Percentiles rank a stretch among this genome's conserved stretches.
phyloP scores from a whole-genome alignment of 1,140 invertebrate genomes.

The Cepaea nemoralis region DNA sequence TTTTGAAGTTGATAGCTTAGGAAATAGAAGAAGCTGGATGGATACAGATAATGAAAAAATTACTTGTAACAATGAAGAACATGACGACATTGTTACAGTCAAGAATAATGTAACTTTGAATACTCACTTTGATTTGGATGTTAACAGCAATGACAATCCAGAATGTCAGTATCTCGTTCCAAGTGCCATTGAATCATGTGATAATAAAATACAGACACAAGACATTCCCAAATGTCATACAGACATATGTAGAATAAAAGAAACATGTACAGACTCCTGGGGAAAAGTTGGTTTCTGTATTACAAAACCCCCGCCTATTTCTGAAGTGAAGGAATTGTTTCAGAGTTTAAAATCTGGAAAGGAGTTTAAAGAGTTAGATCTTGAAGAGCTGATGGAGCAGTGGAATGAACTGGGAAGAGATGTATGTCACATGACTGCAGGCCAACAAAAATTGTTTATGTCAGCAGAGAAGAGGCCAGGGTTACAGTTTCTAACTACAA shows the following conservation, averaged over 20 bases:
- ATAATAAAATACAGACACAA: background rate
- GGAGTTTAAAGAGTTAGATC: conserved; percentile 47
- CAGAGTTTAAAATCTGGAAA: conserved; percentile 30
- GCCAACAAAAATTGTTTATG: background rate
- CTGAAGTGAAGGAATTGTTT: conserved; percentile 43
- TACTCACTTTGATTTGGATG: background rate
- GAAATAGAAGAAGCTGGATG: background rate
- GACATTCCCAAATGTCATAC: background rate
- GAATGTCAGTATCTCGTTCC: background rate
- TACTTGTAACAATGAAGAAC: background rate
- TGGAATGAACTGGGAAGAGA: conserved; percentile 38
- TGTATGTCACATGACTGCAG: background rate
- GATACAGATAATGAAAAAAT: background rate
- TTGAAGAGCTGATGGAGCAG: conserved; percentile 48
- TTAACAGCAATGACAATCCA: background rate
- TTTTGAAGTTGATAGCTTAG: background rate
- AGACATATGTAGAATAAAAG: conserved; percentile 35
- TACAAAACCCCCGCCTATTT: conserved; percentile 43
- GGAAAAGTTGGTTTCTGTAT: conserved; percentile 7
- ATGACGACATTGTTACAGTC: background rate
- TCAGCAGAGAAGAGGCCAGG: background rate
- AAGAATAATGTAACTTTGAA: background rate
- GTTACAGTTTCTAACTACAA: no score
- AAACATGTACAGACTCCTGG: background rate
- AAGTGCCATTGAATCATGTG: background rate